Evolutionary conservation across 2,113 vertebrate species (phyloP), one percentile per base, ranked within the genome.

Genomic region (Oreotrochilus melanogaster): DNA sequence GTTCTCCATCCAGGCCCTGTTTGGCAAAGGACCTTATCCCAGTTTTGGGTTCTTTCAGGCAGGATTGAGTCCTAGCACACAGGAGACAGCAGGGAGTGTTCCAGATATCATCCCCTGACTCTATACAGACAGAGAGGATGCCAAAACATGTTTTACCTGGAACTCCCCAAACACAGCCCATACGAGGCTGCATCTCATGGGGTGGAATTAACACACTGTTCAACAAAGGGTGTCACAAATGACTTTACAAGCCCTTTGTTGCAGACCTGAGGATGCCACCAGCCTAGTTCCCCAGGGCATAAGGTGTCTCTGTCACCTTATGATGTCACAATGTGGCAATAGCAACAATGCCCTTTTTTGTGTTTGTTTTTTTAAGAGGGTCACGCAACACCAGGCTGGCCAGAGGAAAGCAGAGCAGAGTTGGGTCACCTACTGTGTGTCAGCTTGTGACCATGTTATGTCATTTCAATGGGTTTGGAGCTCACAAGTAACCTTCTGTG

Each of bases 261-360:
- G 16, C 57, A 69, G 45, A 82, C 61, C 11, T 56, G 57, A 60
- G 53, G 25, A 37, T 78, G 43, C 6, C 65, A 66, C 31, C 43
- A 62, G 9, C 43, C 47, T 39, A 39, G 8, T 9, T 69, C 45
- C 31, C 21, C n/a, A 16, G 25, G 15, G 16, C 6, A 35, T 3
- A 35, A 27, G 2, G 5, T 37, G 45, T 43, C 23, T 75, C 31
- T 61, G 14, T n/a, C 51, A 57, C 7, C 42, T 50, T 37, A n/a
- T 9, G 31, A 27, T 33, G 6, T 43, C 2, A 4, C n/a, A 56
- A 50, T 0, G 0, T 35, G 6, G 18, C 51, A 56, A 31, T 7
- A 60, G 31, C 5, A 87, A 17, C 9, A 31, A 15, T 8, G 78
- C 15, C 5, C n/a, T 22, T 64, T 50, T 51, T n/a, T 37, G 35